Base-by-base conservation (phyloP, 2,113 vertebrate species). In the Rattus rattus region DNA sequence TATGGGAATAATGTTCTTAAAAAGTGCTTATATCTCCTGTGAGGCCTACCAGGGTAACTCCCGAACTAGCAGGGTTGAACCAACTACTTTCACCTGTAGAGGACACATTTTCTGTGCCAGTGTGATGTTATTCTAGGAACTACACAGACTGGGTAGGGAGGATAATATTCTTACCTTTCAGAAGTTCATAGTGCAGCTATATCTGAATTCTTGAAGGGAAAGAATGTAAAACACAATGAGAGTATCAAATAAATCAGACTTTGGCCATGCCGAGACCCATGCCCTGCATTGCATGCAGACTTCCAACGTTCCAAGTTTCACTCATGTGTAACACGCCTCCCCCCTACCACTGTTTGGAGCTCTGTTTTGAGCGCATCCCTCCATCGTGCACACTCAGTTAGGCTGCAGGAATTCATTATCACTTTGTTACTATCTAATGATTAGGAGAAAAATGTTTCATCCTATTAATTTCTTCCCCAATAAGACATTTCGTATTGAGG, bases 171-270 rank as follows among this genome's bases (percentile, higher is more conserved):
- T 90, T 86, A 86, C 79, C 33, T 94, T 90, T 69, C 33, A 76
- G 8, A 85, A 91, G 73, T 96, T 1, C 9, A 24, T 90, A 76
- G 36, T 92, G 10, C 59, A 83, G 24, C 14, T 17, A 69, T 67
- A 76, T 65, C 5, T 94, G 77, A 80, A 33, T 95, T 65, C 36
- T 83, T 91, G 56, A 88, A 89, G 19, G 19, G 88, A 94, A 94
- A 76, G 6, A 91, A 1, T 7, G 92, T 39, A 0, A 73, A 88
- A 72, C 33, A 75, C 39, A 43, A 88, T 24, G 79, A 94, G n/a
- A 54, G 16, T 52, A 83, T 80, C 9, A 93, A 36, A 5, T 85
- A 79, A 85, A 67, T 43, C 14, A 72, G 26, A 87, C 1, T 54
- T 96, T 13, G 87, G 20, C 33, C 87, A 84, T 76, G 20, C 52